phyloP scores from a whole-genome alignment of 1,140 invertebrate genomes.

The Anoplophora glabripennis region DNA sequence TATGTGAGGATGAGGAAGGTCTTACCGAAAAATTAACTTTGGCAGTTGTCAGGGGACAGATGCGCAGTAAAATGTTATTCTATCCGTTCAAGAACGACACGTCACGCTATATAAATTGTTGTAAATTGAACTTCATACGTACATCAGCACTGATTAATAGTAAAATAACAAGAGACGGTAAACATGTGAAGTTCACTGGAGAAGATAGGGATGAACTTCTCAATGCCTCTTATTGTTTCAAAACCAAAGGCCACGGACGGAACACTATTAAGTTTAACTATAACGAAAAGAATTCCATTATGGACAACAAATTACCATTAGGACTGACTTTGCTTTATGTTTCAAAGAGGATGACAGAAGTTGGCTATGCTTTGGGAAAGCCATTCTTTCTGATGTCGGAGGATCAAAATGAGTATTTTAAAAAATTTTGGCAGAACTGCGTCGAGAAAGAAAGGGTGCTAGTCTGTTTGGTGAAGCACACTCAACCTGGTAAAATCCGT shows the following conservation, averaged over 20 bases:
- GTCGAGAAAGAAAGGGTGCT: slow-evolving; percentile 33
- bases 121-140: slow-evolving; percentile 24
- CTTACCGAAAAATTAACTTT: slow-evolving; percentile 27
- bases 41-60: slow-evolving; percentile 20
- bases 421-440: slow-evolving; percentile 38
- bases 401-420: slow-evolving; percentile 35
- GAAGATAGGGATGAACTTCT: background rate
- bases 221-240: background rate
- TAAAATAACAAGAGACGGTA: slow-evolving; percentile 23
- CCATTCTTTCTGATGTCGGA: slow-evolving; percentile 17
- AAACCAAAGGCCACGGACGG: background rate
- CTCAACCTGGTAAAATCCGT: slow-evolving; percentile 19
- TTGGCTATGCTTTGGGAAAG: slow-evolving; percentile 22
- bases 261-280: slow-evolving; percentile 1
- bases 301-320: slow-evolving; percentile 3
- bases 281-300: background rate
- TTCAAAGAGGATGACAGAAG: slow-evolving; percentile 21
- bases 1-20: slow-evolving; percentile 31
- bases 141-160: slow-evolving; percentile 23
- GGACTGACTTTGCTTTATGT: slow-evolving; percentile 29
- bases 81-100: slow-evolving; percentile 33
- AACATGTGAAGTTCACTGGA: slow-evolving; percentile 19
- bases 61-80: slow-evolving; percentile 23
- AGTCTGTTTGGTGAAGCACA: slow-evolving; percentile 31
- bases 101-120: slow-evolving; percentile 26